Evolutionary conservation across 2,888 invertebrate species (phyloP).

Genomic region (Drosophila setosimentum): DNA sequence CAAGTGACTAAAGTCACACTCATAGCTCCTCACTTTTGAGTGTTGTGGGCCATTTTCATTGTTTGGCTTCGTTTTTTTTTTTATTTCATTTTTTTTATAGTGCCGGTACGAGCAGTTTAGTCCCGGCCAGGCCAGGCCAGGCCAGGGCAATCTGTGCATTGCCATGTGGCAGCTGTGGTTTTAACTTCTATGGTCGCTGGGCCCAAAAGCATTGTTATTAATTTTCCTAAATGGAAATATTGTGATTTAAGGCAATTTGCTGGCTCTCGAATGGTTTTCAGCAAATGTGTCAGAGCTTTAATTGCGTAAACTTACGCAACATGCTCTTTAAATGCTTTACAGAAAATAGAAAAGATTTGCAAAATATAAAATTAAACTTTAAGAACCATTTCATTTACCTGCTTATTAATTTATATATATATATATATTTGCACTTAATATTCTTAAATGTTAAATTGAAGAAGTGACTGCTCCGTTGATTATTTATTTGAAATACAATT

Average conservation of each 20-base stretch:
- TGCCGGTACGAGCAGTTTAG: background rate
- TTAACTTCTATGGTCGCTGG: slow-evolving; percentile 16
- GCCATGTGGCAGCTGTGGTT: slow-evolving; percentile 54
- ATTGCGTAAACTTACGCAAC: background rate
- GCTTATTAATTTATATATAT: background rate
- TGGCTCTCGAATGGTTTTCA: background rate
- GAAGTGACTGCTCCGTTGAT: too few species aligned
- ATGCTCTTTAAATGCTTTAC: background rate
- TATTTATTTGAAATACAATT: too few species aligned
- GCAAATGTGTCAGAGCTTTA: background rate
- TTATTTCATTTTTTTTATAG: background rate
- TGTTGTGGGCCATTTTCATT: slow-evolving; percentile 24
- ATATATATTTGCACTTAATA: too few species aligned
- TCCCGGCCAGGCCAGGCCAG: slow-evolving; percentile 19
- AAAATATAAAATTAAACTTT: accelerated
- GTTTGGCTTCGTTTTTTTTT: too few species aligned
- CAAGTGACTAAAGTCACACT: slow-evolving; percentile 72
- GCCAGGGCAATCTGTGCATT: slow-evolving; percentile 38
- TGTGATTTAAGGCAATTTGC: slow-evolving; percentile 23
- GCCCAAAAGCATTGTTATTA: slow-evolving; percentile 51
- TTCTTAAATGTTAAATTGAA: background rate
- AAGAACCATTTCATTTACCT: background rate
- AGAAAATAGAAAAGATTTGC: background rate
- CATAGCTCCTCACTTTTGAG: slow-evolving; percentile 8
- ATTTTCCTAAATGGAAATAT: slow-evolving; percentile 56